Evolutionary conservation across 2,113 vertebrate genomes (phyloP).

Genomic region (Cynocephalus volans): DNA sequence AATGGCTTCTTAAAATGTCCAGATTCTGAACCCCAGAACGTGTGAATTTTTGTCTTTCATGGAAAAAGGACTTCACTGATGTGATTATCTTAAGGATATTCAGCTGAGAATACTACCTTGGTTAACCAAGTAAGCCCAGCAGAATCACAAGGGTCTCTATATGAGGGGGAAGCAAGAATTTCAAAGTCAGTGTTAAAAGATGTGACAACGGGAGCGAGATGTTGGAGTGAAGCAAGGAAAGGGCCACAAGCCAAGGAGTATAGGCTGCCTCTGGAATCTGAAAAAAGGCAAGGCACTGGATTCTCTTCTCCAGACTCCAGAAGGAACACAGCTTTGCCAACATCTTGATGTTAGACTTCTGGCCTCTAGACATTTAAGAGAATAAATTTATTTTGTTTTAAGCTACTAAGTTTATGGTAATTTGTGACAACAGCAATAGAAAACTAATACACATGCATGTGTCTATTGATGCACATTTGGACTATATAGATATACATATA

Average conservation of each 20-base stretch:
- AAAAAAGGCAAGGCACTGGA: neutral
- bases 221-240: neutral
- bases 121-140: neutral
- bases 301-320: neutral
- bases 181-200: neutral
- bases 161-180: neutral
- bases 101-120: neutral
- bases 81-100: neutral
- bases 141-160: neutral
- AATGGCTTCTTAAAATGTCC: neutral
- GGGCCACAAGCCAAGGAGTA: neutral
- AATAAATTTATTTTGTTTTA: neutral
- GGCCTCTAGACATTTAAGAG: neutral
- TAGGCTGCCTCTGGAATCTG: neutral
- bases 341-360: neutral
- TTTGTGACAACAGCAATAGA: neutral
- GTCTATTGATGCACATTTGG: neutral
- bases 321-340: neutral
- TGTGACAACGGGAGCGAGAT: neutral
- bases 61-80: neutral
- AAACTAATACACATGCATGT: neutral
- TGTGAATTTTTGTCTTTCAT: neutral
- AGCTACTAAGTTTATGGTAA: neutral
- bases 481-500: neutral
- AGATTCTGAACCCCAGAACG: neutral